phyloP scores from a whole-genome alignment of 2,888 invertebrate genomes.

The Mongoloraphidia duomilia region DNA sequence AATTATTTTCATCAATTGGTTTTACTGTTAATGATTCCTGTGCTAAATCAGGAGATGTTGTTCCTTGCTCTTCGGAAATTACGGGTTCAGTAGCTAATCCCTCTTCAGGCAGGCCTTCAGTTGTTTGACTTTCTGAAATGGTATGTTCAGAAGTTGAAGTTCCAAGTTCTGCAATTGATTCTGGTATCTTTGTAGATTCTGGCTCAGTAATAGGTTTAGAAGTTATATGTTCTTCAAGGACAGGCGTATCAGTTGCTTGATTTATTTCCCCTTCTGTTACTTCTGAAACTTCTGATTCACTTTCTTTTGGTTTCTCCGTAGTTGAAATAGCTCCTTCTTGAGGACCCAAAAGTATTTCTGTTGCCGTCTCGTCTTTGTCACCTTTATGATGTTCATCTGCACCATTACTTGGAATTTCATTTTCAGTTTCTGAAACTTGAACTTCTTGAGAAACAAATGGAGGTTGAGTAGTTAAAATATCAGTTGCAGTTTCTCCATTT shows the following conservation, averaged over 20 bases:
- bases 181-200: too few relatives aligned
- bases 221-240: conserved; percentile 2
- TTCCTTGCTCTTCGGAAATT: background rate
- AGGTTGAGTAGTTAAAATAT: background rate
- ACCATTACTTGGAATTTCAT: background rate
- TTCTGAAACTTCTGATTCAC: background rate
- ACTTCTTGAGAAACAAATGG: background rate
- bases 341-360: too few relatives aligned
- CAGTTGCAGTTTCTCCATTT: too few relatives aligned
- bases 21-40: background rate
- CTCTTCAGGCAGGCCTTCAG: conserved; percentile 6
- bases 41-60: background rate
- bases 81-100: background rate
- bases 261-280: background rate
- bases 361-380: background rate
- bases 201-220: too few relatives aligned
- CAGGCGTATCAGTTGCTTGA: background rate
- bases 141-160: background rate
- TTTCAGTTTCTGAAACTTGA: background rate
- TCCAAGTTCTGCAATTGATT: too few relatives aligned
- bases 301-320: background rate
- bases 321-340: too few relatives aligned
- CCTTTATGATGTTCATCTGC: background rate
- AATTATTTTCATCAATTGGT: background rate
- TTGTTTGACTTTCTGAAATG: conserved; percentile 2